Percentiles rank a stretch among this genome's conserved stretches.
phyloP scores from a whole-genome alignment of 2,113 vertebrate genomes.

The Mesitornis unicolor region DNA sequence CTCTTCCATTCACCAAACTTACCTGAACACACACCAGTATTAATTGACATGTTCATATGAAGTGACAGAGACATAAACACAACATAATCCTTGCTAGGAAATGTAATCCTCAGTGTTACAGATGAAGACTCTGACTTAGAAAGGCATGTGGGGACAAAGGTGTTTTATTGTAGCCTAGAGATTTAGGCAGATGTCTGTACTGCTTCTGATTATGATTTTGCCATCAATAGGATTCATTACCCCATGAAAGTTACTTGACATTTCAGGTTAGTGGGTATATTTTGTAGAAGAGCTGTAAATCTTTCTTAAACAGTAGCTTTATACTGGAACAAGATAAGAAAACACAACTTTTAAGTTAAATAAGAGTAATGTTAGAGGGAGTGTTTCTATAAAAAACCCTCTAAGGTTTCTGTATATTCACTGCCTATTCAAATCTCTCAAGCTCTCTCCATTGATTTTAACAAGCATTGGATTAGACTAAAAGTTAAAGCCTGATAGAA shows the following conservation, averaged over 20 bases:
- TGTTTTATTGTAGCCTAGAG: neutral
- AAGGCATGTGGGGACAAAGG: neutral
- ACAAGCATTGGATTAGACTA: neutral
- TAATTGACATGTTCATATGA: neutral
- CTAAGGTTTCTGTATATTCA: neutral
- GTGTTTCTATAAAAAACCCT: neutral
- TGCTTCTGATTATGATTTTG: neutral
- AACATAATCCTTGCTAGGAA: neutral
- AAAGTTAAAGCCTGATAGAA: neutral
- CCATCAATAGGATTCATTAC: neutral
- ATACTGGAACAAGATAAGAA: neutral
- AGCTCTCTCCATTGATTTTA: neutral
- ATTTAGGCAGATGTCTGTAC: neutral
- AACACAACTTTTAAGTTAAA: neutral
- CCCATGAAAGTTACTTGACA: neutral
- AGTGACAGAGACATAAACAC: neutral
- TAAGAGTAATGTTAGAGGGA: neutral
- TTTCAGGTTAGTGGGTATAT: neutral
- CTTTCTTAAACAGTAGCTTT: neutral
- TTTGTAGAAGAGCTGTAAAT: neutral
- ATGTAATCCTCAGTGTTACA: neutral
- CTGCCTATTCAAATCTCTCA: neutral
- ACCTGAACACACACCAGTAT: neutral
- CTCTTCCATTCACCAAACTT: neutral
- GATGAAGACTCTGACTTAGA: neutral